Percentiles rank a stretch among this genome's conserved stretches.
phyloP scores from a whole-genome alignment of 2,113 vertebrate genomes.

The Ptyas mucosa region DNA sequence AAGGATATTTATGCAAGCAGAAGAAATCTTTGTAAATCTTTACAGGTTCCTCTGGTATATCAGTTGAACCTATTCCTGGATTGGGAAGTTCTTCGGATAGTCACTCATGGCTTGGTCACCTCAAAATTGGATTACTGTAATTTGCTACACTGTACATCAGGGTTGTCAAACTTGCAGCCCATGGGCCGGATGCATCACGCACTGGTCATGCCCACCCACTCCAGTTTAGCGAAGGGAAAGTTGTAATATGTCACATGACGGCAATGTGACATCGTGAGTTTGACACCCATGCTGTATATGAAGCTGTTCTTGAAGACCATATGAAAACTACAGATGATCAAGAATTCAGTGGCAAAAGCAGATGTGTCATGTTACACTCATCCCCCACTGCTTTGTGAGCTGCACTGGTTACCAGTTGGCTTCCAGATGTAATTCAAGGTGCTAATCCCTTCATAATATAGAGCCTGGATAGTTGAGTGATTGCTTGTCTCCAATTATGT shows the following conservation, averaged over 20 bases:
- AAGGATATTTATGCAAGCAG: background rate
- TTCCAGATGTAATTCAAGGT: background rate
- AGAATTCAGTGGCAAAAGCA: background rate
- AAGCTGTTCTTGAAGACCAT: background rate
- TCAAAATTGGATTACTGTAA: background rate
- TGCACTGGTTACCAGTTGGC: background rate
- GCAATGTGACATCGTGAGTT: too few species aligned
- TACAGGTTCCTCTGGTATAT: background rate
- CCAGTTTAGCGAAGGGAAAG: too few species aligned
- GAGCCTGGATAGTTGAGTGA: background rate
- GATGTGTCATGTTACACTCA: background rate
- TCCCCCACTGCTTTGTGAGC: background rate
- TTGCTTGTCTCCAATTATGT: background rate
- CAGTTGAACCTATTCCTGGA: background rate
- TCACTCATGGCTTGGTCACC: background rate
- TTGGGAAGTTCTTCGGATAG: background rate
- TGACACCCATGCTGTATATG: background rate
- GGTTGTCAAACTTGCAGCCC: too few species aligned
- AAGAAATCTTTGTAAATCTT: background rate
- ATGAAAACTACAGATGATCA: background rate
- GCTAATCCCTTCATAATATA: background rate
- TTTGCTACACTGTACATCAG: background rate
- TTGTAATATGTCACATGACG: too few species aligned
- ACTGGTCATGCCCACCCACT: too few species aligned
- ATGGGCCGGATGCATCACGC: too few species aligned